phyloP scores from a whole-genome alignment of 2,113 vertebrate species.

The Trematocara macrostoma region DNA sequence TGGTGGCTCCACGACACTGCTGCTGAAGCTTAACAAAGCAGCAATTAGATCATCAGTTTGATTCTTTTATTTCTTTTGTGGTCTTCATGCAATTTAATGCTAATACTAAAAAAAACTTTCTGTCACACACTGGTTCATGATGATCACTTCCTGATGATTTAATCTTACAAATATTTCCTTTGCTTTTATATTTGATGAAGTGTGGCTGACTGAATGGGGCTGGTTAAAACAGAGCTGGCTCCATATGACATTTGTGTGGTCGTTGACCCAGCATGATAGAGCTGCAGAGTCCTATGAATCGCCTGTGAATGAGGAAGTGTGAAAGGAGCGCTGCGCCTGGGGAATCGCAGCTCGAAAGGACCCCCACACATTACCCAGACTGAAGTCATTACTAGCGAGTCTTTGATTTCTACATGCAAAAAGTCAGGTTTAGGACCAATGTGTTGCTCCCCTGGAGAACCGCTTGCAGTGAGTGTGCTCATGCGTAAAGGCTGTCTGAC shows the following conservation, averaged over 20 bases:
- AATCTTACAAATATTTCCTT: slow-evolving; percentile 28
- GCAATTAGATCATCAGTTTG: slow-evolving; percentile 27
- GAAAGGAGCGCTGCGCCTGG: slow-evolving; percentile 32
- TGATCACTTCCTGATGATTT: slow-evolving; percentile 7
- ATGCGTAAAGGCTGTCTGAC: slow-evolving; percentile 30
- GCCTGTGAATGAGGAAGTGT: slow-evolving; percentile 61
- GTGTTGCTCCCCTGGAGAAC: slow-evolving; percentile 17
- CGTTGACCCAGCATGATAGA: slow-evolving; percentile 27
- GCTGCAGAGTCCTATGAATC: slow-evolving; percentile 10
- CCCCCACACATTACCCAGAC: slow-evolving; percentile 48
- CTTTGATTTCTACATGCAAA: slow-evolving; percentile 66
- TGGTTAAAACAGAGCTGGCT: slow-evolving; percentile 24
- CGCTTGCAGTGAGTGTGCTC: slow-evolving; percentile 24
- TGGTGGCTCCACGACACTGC: slow-evolving; percentile 46
- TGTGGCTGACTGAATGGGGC: slow-evolving; percentile 27
- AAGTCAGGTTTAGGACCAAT: slow-evolving; percentile 47
- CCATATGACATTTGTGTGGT: slow-evolving; percentile 52
- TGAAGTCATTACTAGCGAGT: slow-evolving; percentile 62
- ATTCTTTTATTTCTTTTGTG: not conserved
- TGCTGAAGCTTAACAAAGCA: slow-evolving; percentile 3
- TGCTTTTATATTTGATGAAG: slow-evolving; percentile 52
- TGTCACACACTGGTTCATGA: not conserved
- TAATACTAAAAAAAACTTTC: not conserved
- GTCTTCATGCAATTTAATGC: not conserved
- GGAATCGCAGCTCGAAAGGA: slow-evolving; percentile 52